These are phyloP conservation scores for Mareca strepera DNA, from an alignment of 2,797 vertebrate genomes.

Conservation along the genomic window DNA sequence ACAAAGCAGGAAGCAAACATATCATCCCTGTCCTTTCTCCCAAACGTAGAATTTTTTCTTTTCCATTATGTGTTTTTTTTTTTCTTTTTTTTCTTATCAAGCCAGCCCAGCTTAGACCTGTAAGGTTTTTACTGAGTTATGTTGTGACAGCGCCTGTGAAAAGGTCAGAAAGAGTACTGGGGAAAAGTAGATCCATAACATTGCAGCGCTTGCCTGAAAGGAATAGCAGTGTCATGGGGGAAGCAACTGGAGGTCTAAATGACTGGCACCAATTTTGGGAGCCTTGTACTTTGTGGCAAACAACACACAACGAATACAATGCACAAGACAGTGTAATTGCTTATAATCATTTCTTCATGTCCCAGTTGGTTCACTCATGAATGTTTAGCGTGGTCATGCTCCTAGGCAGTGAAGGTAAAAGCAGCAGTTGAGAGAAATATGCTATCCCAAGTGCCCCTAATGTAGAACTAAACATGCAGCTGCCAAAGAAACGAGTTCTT, in stretches of 20 bases:
- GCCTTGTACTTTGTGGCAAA: background rate
- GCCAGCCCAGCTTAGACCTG: background rate
- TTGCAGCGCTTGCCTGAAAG: background rate
- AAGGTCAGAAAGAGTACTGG: constrained; percentile 2
- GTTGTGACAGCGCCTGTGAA: background rate
- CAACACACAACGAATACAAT: background rate
- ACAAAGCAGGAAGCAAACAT: background rate
- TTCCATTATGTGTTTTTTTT: background rate
- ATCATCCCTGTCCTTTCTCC: background rate
- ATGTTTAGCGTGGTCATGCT: background rate
- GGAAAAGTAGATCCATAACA: background rate
- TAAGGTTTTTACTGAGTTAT: background rate
- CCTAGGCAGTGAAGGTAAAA: background rate
- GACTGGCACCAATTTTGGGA: background rate
- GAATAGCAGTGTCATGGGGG: background rate
- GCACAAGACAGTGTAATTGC: background rate
- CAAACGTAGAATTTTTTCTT: background rate
- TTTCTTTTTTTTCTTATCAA: background rate
- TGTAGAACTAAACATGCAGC: accelerated
- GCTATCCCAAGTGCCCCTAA: background rate
- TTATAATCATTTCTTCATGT: background rate
- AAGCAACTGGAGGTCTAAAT: background rate
- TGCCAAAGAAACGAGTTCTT: background rate
- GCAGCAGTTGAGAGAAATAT: background rate
- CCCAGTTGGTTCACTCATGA: background rate